Evolutionary conservation across 1,140 invertebrate genomes (phyloP), one percentile per base, ranked within the genome.

Genomic region (Leptopilina boulardi): DNA sequence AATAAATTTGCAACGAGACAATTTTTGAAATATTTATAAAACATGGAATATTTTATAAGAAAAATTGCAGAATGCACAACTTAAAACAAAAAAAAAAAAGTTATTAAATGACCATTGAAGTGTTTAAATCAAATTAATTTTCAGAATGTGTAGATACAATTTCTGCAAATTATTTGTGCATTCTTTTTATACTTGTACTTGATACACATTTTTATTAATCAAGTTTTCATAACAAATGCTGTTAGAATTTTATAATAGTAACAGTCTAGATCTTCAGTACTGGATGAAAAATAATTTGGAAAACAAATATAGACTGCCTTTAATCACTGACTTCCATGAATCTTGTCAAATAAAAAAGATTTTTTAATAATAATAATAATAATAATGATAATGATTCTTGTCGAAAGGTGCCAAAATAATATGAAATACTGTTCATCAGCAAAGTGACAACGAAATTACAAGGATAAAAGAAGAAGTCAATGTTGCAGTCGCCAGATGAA

Each of bases 41-140:
- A 66, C 23, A 66, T 66, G 59, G 59, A 66, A 66, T 66, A 66
- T 66, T 30, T 66, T 26, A 66, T 66, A 66, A 66, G 59, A 66
- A 66, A 23, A 23, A 66, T 66, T 66, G 59, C 59, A 66, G 59
- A 66, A 15, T 66, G 59, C 59, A 66, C 59, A 66, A 66, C 59
- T 13, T 66, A 30, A 66, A 30, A 59, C 3, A 21, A 5, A 59
- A 30, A 66, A 4, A 13, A 15, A 59, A 26, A n/a, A n/a, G n/a
- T 15, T 30, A 13, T n/a, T n/a, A 51, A 15, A 30, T 15, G 23
- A 66, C 59, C 59, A 66, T 30, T n/a, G 21, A 66, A 30, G 59
- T 66, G 23, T 66, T 66, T 13, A 66, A 23, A 66, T n/a, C 23
- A 2, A 66, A n/a, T 30, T 66, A 34, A 66, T 66, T 66, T 26